Evolutionary conservation across 37 sponge, comb jelly and placozoan species (phyloP).

Genomic region (Cladorhizidae sp.): DNA sequence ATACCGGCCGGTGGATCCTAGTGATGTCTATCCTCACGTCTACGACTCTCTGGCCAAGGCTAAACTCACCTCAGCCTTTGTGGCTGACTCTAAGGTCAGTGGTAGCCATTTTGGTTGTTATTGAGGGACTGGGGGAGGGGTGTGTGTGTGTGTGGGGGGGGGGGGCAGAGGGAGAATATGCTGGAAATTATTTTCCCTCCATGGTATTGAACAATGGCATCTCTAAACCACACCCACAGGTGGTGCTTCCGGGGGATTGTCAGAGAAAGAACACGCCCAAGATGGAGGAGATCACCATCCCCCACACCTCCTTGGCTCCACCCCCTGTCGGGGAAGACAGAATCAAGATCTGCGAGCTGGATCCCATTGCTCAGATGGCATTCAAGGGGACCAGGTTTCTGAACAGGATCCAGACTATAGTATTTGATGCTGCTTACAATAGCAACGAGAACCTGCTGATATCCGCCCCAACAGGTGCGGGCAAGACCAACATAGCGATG

Average conservation of each 20-base stretch:
- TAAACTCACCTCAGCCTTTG: slow-evolving; percentile 58
- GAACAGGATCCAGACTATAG: slow-evolving; percentile 90
- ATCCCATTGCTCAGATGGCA: slow-evolving; percentile 60
- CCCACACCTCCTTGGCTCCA: slow-evolving; percentile 57
- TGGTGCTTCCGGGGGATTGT: slow-evolving; percentile 58
- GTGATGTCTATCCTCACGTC: slow-evolving; percentile 81
- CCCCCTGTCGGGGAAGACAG: slow-evolving; percentile 61
- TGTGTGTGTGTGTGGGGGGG: neutral
- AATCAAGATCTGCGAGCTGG: slow-evolving; percentile 66
- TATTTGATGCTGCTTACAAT: slow-evolving; percentile 87
- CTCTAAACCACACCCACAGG: slow-evolving; percentile 42
- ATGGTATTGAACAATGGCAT: too few species aligned
- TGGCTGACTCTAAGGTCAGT: slow-evolving; percentile 49
- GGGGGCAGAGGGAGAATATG: neutral
- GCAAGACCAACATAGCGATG: slow-evolving; percentile 99
- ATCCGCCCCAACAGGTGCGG: slow-evolving; percentile 98
- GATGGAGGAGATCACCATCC: slow-evolving; percentile 85
- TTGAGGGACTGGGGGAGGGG: too few species aligned
- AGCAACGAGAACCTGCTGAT: slow-evolving; percentile 96
- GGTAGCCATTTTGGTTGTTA: too few species aligned
- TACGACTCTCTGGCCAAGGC: slow-evolving; percentile 80
- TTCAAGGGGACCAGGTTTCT: slow-evolving; percentile 82
- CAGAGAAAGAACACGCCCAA: slow-evolving; percentile 25
- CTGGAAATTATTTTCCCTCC: neutral
- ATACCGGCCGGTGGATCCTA: slow-evolving; percentile 18